Evolutionary conservation across 2,113 vertebrate genomes (phyloP).

Genomic region (Bufo bufo): DNA sequence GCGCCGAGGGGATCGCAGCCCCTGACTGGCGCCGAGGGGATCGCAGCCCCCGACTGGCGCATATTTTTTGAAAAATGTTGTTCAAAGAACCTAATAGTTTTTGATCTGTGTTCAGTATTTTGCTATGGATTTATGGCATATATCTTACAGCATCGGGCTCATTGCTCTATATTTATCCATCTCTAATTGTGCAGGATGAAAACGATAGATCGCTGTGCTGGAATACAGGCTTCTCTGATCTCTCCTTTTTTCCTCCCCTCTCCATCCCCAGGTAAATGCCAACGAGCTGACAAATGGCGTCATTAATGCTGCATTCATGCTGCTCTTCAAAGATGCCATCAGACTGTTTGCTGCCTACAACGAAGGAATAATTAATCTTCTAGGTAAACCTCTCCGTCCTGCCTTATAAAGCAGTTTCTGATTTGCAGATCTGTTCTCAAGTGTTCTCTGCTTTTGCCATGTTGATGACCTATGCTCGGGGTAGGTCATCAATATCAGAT

Average conservation of each 20-base stretch:
- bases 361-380: conserved; percentile 97
- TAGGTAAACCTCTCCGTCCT: conserved; percentile 79
- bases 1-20: no score
- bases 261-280: conserved; percentile 85
- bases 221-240: background rate
- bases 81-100: no score
- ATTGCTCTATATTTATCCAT: conserved; percentile 10
- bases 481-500: no score
- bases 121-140: no score
- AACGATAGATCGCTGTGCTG: background rate
- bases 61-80: no score
- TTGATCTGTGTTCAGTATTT: no score
- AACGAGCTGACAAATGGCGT: conserved; percentile 98
- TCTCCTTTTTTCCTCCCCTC: conserved; percentile 48
- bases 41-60: no score
- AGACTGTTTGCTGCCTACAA: conserved; percentile 98
- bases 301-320: conserved; percentile 99
- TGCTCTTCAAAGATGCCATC: conserved; percentile 99
- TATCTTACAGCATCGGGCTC: no score
- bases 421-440: background rate
- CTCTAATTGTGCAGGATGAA: background rate
- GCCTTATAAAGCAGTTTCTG: background rate
- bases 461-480: no score
- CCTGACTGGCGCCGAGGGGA: no score
- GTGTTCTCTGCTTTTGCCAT: background rate